These are phyloP conservation scores for Urocitellus parryii DNA, from an alignment of 2,113 vertebrate species.

Conservation along the genomic window DNA sequence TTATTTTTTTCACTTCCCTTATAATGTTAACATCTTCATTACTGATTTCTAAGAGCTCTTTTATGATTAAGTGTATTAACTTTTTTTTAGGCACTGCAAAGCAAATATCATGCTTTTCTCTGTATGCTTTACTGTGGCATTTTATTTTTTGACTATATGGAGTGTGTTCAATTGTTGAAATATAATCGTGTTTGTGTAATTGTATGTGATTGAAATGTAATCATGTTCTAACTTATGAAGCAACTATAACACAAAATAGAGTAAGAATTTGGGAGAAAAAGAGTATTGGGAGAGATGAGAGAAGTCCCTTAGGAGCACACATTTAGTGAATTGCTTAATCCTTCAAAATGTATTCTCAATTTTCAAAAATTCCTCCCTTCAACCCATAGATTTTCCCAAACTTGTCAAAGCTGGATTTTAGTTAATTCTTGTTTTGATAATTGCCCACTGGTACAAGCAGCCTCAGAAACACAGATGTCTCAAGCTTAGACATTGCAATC, in stretches of 20 bases:
- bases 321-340: conserved; percentile 43
- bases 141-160: not conserved
- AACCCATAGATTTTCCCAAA: conserved; percentile 63
- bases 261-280: not conserved
- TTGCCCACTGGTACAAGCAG: conserved; percentile 56
- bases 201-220: not conserved
- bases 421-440: conserved; percentile 73
- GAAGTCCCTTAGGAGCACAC: not conserved
- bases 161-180: not conserved
- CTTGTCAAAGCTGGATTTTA: conserved; percentile 71
- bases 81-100: not conserved
- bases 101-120: not conserved
- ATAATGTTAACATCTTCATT: not conserved
- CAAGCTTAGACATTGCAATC: conserved; percentile 73
- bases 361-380: conserved; percentile 50
- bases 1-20: not conserved
- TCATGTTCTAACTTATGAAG: not conserved
- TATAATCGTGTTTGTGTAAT: not conserved
- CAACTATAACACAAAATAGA: not conserved
- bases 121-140: not conserved
- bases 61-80: not conserved
- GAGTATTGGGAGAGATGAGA: not conserved
- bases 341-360: conserved; percentile 54
- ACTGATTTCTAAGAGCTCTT: not conserved
- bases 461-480: conserved; percentile 66